Evolutionary conservation across 2,797 vertebrate species (phyloP).

Genomic region (Erethizon dorsatum): DNA sequence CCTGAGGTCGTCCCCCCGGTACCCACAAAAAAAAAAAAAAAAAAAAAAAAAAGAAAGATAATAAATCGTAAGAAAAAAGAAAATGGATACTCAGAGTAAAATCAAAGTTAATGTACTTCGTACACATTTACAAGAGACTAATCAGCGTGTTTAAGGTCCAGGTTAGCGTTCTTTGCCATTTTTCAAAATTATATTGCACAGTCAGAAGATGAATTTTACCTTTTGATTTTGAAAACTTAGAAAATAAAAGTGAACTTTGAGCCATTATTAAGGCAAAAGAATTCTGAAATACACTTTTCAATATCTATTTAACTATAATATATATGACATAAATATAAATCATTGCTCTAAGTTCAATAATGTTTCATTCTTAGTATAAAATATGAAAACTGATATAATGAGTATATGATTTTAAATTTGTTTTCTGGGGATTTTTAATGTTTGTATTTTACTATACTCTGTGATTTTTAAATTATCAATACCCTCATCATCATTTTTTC

Average conservation of each 20-base stretch:
- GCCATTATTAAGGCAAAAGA: neutral
- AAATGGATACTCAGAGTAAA: neutral
- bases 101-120: neutral
- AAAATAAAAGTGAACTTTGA: neutral
- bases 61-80: neutral
- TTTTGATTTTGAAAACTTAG: neutral
- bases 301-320: neutral
- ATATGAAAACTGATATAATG: neutral
- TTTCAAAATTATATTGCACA: neutral
- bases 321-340: neutral
- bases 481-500: neutral
- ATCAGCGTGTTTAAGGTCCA: neutral
- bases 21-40: too few species aligned
- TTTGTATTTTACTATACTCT: slow-evolving; percentile 11
- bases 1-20: too few species aligned
- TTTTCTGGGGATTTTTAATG: neutral
- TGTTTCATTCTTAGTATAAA: slow-evolving; percentile 31
- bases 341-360: neutral
- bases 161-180: neutral
- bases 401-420: neutral
- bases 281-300: neutral
- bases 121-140: neutral
- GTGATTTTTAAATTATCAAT: neutral
- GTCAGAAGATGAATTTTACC: neutral
- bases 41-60: too few species aligned